Base-by-base conservation (phyloP, 2,888 invertebrate genomes). In the Platerodrilus igneus region DNA sequence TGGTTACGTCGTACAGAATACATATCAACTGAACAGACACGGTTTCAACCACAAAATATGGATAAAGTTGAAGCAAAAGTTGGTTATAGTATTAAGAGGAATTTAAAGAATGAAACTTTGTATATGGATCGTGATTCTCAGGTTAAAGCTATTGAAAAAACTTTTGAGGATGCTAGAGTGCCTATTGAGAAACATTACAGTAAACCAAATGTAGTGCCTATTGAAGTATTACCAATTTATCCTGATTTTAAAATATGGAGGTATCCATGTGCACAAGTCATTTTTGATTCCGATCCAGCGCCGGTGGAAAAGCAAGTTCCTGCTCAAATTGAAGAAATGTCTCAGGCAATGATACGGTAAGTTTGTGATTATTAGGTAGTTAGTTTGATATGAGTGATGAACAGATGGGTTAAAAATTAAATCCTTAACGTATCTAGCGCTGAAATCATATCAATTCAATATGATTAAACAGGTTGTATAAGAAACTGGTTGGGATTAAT, bases 51-150 rank as follows among this genome's bases (percentile, higher is more conserved):
- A 10, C 89, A 91, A 66, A 87, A 90, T 52, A 86, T 90, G 77
- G 96, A 97, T 63, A 94, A 96, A 75, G 93, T 94, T 63, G 99
- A 99, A 75, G 94, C 96, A 0, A 97, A 95, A 79, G 94, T 99
- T 38, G 99, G 97, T 62, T 97, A 91, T 70, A 95, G 92, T 69
- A 91, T 96, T 54, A 96, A 97, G 68, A 95, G 94, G 68, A 86
- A 85, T 62, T 78, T 89, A 55, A 78, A 77, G 60, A 82, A 89
- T 60, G 94, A 95, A 63, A 90, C 92, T 1, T 69, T 95, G 16
- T 97, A 95, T 66, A 88, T 94, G 83, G 96, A 96, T 68, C 80
- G 94, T 41, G 94, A 95, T 37, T 91, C 92, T 59, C 97, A 99
- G 72, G 92, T 99, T 55, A 86, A 85, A 61, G 96, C 96, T 20